These are phyloP conservation scores for Anoplius nigerrimus DNA, from an alignment of 2,888 invertebrate genomes.

Conservation along the genomic window DNA sequence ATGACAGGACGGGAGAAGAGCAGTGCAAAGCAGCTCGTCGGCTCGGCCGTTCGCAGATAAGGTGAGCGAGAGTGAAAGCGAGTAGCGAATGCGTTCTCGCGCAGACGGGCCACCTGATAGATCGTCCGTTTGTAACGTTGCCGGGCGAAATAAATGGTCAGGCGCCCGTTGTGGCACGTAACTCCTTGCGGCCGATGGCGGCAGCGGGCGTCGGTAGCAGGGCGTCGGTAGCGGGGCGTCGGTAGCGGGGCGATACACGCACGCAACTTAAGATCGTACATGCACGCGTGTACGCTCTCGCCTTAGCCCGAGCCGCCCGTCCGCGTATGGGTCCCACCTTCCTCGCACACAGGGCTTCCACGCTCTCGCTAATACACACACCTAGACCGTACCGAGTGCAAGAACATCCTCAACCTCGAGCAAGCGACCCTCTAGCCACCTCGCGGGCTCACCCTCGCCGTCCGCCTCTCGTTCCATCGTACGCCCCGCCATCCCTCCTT, in stretches of 20 bases:
- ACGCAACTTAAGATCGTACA: conserved; percentile 27
- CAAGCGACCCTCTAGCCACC: conserved; percentile 54
- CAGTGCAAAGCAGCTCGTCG: too few relatives aligned
- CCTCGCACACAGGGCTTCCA: conserved; percentile 54
- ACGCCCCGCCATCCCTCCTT: conserved; percentile 25
- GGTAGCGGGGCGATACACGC: background rate
- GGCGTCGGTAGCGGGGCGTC: conserved; percentile 8
- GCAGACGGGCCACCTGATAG: conserved; percentile 59
- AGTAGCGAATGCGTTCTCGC: conserved; percentile 18
- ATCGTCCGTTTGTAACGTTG: conserved; percentile 47
- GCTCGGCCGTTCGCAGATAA: background rate
- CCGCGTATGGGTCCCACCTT: conserved; percentile 45
- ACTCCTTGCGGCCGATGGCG: conserved; percentile 57
- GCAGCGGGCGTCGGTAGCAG: conserved; percentile 17
- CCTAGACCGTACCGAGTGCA: conserved; percentile 61
- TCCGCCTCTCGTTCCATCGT: background rate
- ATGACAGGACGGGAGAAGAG: too few relatives aligned
- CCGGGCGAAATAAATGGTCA: conserved; percentile 62
- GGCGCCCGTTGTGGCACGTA: conserved; percentile 56
- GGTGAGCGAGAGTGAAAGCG: conserved; percentile 12
- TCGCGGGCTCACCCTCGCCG: conserved; percentile 48
- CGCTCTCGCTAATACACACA: conserved; percentile 44
- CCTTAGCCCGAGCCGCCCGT: conserved; percentile 40
- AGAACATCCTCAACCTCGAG: conserved; percentile 60
- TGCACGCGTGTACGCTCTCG: conserved; percentile 30